Base-by-base conservation (phyloP, 2,888 invertebrate genomes). In the Patella caerulea region DNA sequence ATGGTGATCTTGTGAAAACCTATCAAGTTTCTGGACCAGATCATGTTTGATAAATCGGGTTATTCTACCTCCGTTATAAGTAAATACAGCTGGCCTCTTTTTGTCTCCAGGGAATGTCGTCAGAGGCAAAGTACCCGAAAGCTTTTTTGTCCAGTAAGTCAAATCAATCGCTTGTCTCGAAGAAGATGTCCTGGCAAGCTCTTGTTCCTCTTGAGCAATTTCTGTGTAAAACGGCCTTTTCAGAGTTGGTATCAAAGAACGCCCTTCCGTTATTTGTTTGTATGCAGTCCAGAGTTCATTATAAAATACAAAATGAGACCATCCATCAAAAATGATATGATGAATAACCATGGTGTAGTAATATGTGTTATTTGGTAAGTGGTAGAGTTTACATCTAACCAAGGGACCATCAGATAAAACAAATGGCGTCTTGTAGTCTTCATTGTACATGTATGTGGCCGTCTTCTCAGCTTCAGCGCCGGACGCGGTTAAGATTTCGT, bases 361-460 rank as follows among this genome's bases (percentile, higher is more conserved):
- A 65, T 24, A 65, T 19, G 65, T 24, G 24, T 65, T 65, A 24
- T 19, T 24, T 24, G 65, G 19, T 14, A 65, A 14, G 24, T 24
- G 29, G 52, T 76, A 76, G 7, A 76, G 34, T 14, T 55, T 76
- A 9, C 45, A 53, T 59, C 76, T 71, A 17, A 72, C 72, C 14
- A 76, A 59, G 29, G 76, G 76, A 19, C 76, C 76, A 29, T 54
- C 59, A n/a, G 55, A 53, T 45, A 72, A 45, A 29, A 55, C 72
- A 72, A 76, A 76, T 34, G 72, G 65, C 15, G 72, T 72, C 72
- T 72, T 76, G 69, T 76, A 76, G 53, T 76, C 76, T 12, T 19
- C 12, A 17, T 71, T 24, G 56, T 76, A 76, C n/a, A n/a, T 24
- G 29, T 76, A 24, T 65, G 65, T 72, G 11, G 53, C 72, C n/a